Evolutionary conservation across 2,113 vertebrate genomes (phyloP), one percentile per base, ranked within the genome.

Genomic region (Catharus minimus): DNA sequence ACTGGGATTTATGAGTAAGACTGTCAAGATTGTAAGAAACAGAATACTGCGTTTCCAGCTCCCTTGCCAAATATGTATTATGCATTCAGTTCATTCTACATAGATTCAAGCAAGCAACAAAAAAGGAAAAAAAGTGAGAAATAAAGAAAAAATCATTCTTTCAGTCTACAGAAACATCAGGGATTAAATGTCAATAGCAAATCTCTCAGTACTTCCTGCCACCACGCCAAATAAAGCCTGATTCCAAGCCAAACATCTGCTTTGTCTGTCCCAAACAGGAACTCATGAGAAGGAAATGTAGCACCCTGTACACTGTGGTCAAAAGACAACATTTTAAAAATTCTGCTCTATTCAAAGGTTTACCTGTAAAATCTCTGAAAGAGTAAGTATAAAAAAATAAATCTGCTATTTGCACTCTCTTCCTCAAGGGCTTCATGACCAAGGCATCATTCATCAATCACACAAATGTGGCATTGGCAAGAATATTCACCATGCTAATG

Each of bases 181-280:
- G 84, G 92, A 97, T 94, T 96, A 96, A 95, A 96, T 92, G 93
- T 94, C 93, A 96, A 96, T 84, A 95, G 88, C 90, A 95, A 95
- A 95, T 92, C 93, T 88, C 82, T 82, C 92, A 82, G 93, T 88
- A 82, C 92, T 96, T 97, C 92, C 96, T 97, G 93, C 92, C 66
- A 90, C 60, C 80, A 92, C 0, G 14, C 93, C 95, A 95, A 96
- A 88, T 87, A 92, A 91, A 95, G 92, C 49, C 82, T 67, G 50
- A 66, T 94, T 93, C 94, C 92, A 95, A 96, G 93, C 88, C 93
- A 94, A 95, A 97, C 94, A 96, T 96, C 96, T 95, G 94, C 69
- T 97, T 92, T 85, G 89, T 93, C 95, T 95, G 92, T 92, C 91
- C 85, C 82, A 93, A 96, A 96, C 96, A 97, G 95, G 95, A 97